These are phyloP conservation scores for Crotalus tigris DNA, from an alignment of 2,113 vertebrate species.

Conservation along the genomic window DNA sequence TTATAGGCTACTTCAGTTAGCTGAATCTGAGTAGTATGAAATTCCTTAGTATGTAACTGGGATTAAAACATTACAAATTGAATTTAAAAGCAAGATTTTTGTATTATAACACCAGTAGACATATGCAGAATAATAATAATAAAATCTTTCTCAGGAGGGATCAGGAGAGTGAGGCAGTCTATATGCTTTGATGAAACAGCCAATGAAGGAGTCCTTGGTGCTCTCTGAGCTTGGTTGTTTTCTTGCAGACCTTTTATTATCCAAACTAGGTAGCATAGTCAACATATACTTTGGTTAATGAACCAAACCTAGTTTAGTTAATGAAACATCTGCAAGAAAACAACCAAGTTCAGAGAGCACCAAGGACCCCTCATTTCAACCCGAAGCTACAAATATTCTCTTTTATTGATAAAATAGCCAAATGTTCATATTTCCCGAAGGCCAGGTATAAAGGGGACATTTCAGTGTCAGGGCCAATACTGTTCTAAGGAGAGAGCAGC, in stretches of 20 bases:
- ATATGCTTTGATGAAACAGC: background rate
- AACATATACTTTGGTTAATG: background rate
- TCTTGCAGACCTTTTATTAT: background rate
- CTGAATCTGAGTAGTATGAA: background rate
- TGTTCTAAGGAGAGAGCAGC: background rate
- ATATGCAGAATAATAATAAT: background rate
- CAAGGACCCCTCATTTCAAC: background rate
- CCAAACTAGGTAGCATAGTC: background rate
- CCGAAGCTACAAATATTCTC: background rate
- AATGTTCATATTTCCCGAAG: background rate
- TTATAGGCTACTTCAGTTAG: background rate
- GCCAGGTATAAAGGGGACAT: background rate
- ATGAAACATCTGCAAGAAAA: background rate
- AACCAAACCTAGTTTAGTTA: background rate
- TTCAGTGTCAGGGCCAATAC: background rate
- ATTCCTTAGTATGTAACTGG: background rate
- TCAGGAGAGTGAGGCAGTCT: background rate
- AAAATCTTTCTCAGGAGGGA: background rate
- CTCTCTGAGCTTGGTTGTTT: background rate
- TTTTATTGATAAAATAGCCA: background rate
- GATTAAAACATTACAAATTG: background rate
- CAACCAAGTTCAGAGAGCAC: background rate
- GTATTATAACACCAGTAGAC: background rate
- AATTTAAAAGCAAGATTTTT: background rate
- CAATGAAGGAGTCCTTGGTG: background rate